Conservation (phyloP, 2,113 vertebrate species). For the Tragelaphus imberbis region DNA sequence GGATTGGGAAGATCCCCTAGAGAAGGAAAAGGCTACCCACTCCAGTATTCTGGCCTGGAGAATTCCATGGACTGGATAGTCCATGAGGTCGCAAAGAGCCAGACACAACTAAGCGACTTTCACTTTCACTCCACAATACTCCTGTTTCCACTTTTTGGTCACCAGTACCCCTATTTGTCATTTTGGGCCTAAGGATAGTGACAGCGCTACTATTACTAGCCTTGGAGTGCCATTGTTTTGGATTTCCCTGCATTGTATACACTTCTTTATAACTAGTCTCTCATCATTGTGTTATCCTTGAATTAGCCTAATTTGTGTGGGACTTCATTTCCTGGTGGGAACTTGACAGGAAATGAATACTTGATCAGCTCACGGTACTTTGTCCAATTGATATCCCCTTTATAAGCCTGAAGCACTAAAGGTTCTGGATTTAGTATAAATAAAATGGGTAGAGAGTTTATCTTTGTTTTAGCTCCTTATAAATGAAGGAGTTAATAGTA, state of each 20-base stretch:
- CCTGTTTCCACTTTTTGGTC: background rate
- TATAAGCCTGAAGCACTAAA: background rate
- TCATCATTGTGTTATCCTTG: background rate
- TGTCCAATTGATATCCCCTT: background rate
- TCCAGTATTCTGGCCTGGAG: background rate
- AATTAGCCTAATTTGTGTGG: background rate
- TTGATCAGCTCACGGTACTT: background rate
- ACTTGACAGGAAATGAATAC: background rate
- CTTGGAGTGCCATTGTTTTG: background rate
- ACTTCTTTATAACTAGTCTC: background rate
- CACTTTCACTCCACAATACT: background rate
- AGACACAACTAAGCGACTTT: background rate
- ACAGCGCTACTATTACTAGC: background rate
- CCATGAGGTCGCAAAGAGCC: background rate
- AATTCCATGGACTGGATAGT: background rate
- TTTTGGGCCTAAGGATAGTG: background rate
- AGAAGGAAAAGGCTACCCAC: background rate
- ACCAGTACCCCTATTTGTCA: background rate
- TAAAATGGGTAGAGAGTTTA: background rate
- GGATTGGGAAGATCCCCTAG: background rate
- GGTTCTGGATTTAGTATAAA: background rate
- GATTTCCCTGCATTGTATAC: background rate
- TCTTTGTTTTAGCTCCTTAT: background rate
- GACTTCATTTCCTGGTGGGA: background rate
- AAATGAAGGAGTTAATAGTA: background rate